A percentile compares a stretch with the other conserved stretches of the same genome.
phyloP scores from a whole-genome alignment of 2,797 vertebrate species.

The Sebastes minor region DNA sequence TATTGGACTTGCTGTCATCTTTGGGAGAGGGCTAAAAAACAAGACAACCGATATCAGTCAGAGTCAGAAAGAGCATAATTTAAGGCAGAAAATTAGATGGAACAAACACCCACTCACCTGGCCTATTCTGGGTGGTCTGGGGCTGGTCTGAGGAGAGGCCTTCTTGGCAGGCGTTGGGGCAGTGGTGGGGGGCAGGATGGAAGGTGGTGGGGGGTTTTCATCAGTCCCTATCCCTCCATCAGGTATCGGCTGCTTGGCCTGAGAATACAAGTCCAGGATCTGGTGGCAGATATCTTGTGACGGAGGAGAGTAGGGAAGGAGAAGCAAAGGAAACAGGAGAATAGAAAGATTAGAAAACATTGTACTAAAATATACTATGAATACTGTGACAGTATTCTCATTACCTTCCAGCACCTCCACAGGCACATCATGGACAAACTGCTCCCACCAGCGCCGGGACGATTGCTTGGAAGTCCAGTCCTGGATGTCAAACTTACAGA shows the following conservation, averaged over 20 bases:
- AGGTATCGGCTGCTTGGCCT: constrained; percentile 88
- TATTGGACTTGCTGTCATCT: constrained; percentile 87
- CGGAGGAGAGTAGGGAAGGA: not conserved
- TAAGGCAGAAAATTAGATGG: not conserved
- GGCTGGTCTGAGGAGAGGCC: constrained; percentile 89
- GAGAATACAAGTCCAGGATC: constrained; percentile 94
- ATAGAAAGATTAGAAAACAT: not conserved
- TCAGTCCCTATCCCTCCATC: constrained; percentile 72
- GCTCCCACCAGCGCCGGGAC: constrained; percentile 94
- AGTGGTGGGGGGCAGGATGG: constrained; percentile 8
- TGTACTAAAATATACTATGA: not conserved
- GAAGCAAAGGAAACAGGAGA: not conserved
- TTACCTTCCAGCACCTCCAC: constrained; percentile 93
- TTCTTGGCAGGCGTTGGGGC: constrained; percentile 83
- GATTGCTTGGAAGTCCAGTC: constrained; percentile 92
- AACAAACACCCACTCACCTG: constrained; percentile 77
- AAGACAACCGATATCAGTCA: not conserved
- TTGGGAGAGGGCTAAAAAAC: constrained; percentile 87
- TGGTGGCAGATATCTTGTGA: constrained; percentile 93
- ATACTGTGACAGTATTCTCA: not conserved
- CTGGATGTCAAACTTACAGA: constrained; percentile 94
- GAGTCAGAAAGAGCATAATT: not conserved
- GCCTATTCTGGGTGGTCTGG: constrained; percentile 84
- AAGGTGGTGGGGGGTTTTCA: constrained; percentile 21
- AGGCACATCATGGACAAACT: constrained; percentile 94